phyloP scores from a whole-genome alignment of 2,113 vertebrate species.

The Furnarius figulus region DNA sequence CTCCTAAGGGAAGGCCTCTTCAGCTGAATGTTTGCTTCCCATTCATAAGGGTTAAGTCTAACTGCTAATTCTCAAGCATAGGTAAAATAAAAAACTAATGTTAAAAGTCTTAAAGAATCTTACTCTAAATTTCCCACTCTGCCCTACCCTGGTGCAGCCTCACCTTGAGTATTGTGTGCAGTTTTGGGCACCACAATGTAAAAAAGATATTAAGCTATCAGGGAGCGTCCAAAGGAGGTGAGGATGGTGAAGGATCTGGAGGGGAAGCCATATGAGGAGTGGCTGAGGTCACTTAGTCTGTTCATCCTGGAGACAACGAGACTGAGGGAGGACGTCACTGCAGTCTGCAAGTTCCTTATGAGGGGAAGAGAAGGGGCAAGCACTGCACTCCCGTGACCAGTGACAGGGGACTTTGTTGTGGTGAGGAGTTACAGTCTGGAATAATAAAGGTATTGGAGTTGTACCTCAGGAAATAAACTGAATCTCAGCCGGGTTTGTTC shows the following conservation, averaged over 20 bases:
- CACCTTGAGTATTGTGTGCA: neutral
- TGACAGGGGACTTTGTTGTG: neutral
- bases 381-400: neutral
- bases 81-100: neutral
- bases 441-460: neutral
- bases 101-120: neutral
- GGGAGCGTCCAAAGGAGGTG: neutral
- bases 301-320: neutral
- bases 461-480: neutral
- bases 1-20: neutral
- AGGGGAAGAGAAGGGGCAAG: neutral
- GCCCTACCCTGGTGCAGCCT: neutral
- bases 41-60: neutral
- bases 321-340: neutral
- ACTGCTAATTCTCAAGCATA: neutral
- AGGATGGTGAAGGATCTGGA: neutral
- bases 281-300: neutral
- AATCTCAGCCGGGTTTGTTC: neutral
- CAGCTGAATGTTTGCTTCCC: neutral
- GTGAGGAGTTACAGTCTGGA: neutral
- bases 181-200: neutral
- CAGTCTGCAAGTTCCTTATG: neutral
- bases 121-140: neutral
- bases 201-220: neutral
- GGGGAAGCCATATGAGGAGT: rapidly evolving